Evolutionary conservation across 2,888 invertebrate genomes (phyloP), one percentile per base, ranked within the genome.

Genomic region (Tiliacea aurago): DNA sequence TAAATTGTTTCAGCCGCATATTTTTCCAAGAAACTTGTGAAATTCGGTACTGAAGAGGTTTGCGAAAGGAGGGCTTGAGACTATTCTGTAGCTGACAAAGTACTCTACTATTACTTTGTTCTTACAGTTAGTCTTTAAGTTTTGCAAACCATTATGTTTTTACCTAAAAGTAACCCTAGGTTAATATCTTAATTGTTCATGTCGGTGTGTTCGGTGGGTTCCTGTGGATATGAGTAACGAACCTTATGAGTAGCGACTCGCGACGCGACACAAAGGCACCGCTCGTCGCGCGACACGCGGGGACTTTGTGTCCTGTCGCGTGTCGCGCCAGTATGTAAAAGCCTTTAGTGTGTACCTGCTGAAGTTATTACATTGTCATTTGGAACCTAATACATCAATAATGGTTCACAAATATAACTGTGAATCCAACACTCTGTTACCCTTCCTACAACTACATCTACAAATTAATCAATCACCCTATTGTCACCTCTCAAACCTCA

Each of bases 401-500:
- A 23, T 18, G n/a, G 20, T 47, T n/a, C 15, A 33, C 23, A 18
- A 33, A 33, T 9, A 13, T 11, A 53, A 9, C 23, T 11, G 33
- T 58, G 20, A 33, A 20, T 20, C 7, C 2, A 58, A 13, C 55
- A 18, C 28, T 56, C 18, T 15, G 13, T 7, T 28, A 18, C 4
- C 15, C 55, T 51, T 61, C 37, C 23, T 18, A 23, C 7, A 53
- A 0, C 11, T 23, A 7, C 2, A 37, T 49, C 45, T 11, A 64
- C 18, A 33, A 33, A 23, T 69, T 37, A 58, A 65, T 72, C 53
- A 49, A 69, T 68, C 79, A 55, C 55, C 1, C 56, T n/a, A 67
- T 78, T 67, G 49, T 72, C 61, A 56, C 51, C 63, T 72, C 55
- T 65, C 83, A 71, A 73, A 66, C 49, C 68, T 69, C 74, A 69